Conservation (phyloP, 2,113 vertebrate species). For the Gnathochromis pfefferi region DNA sequence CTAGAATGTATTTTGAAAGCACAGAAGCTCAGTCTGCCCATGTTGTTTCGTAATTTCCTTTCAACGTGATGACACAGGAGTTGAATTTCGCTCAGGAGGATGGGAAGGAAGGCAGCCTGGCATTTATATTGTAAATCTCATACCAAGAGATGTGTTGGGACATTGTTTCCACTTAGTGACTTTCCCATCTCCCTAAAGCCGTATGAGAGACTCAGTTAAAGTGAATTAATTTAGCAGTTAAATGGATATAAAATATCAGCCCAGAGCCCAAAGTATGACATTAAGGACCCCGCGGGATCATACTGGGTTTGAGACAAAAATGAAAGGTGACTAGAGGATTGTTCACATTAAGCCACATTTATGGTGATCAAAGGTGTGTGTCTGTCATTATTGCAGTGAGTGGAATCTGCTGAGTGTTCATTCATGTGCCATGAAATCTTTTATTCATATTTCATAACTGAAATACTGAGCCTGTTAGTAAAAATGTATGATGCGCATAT, state of each 20-base stretch:
- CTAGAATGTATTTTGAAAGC: slow-evolving; percentile 7
- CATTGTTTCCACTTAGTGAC: not conserved
- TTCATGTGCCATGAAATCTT: not conserved
- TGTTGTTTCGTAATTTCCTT: slow-evolving; percentile 19
- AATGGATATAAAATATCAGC: slow-evolving; percentile 3
- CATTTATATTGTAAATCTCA: not conserved
- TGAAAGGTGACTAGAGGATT: not conserved
- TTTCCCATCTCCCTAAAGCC: slow-evolving; percentile 23
- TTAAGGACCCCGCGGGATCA: not conserved
- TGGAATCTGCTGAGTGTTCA: not conserved
- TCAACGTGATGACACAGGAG: slow-evolving; percentile 1
- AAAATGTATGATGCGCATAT: not conserved
- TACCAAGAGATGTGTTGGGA: not conserved
- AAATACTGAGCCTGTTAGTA: not conserved
- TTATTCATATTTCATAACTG: not conserved
- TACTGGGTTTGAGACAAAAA: not conserved
- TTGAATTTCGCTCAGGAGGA: not conserved
- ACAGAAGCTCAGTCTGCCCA: not conserved
- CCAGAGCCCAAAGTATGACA: not conserved
- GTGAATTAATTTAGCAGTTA: slow-evolving; percentile 21
- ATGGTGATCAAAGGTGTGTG: not conserved
- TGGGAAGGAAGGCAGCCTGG: not conserved
- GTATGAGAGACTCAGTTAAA: slow-evolving; percentile 39
- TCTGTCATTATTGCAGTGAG: not conserved
- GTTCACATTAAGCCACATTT: not conserved